A percentile compares a stretch with the other conserved stretches of the same genome.
Evolutionary conservation across 2,888 invertebrate genomes (phyloP).

Genomic region (Hypena proboscidalis): DNA sequence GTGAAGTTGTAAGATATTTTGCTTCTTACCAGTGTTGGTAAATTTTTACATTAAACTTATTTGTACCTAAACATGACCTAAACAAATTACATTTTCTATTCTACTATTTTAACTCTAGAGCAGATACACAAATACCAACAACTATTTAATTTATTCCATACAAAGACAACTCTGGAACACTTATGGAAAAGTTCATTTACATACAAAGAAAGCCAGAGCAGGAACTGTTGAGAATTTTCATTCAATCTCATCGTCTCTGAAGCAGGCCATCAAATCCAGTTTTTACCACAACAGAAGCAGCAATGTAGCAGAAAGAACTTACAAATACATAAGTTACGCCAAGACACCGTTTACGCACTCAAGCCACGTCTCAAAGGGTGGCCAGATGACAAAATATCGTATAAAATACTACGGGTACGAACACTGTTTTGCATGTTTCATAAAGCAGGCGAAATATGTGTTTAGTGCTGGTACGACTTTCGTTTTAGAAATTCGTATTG

Average conservation of each 20-base stretch:
- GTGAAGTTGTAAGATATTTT: too few species aligned
- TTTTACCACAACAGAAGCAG: slow-evolving; percentile 11
- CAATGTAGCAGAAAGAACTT: slow-evolving; percentile 36
- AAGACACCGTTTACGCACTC: slow-evolving; percentile 56
- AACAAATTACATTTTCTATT: too few species aligned
- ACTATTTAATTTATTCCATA: too few species aligned
- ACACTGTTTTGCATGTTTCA: slow-evolving; percentile 66
- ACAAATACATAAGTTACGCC: slow-evolving; percentile 40
- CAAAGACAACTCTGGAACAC: too few species aligned
- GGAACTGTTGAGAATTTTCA: too few species aligned
- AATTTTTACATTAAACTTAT: too few species aligned
- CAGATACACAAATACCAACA: too few species aligned
- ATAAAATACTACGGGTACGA: slow-evolving; percentile 67
- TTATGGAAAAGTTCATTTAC: too few species aligned
- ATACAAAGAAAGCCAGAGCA: too few species aligned
- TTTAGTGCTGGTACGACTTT: slow-evolving; percentile 53
- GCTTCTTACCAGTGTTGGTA: too few species aligned
- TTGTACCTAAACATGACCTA: too few species aligned
- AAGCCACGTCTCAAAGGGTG: slow-evolving; percentile 63
- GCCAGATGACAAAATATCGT: slow-evolving; percentile 73
- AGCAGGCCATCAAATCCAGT: slow-evolving; percentile 8
- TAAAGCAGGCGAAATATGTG: slow-evolving; percentile 64
- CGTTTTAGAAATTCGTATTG: slow-evolving; percentile 38
- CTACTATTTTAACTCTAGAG: too few species aligned
- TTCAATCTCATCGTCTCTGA: slow-evolving; percentile 1